Base-by-base conservation (phyloP, 2,797 vertebrate species). In the Pangasius mekongensis region DNA sequence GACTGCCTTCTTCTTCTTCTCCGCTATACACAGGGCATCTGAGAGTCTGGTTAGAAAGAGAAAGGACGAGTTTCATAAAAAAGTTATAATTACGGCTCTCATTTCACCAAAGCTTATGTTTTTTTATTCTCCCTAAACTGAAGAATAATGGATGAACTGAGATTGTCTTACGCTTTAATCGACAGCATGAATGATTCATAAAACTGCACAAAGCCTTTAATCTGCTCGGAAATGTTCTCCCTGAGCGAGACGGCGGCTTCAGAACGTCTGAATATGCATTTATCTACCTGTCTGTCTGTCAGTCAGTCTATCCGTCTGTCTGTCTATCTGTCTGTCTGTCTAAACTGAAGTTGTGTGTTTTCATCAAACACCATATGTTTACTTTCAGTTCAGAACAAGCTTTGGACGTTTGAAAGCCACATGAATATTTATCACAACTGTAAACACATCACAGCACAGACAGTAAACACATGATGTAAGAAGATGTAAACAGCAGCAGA, bases 171-270 rank as follows among this genome's bases (percentile, higher is more conserved):
- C 43, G 56, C 36, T 43, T 1, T 64, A 64, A 83, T 83, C 36
- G 33, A 83, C 80, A 47, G 1, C 56, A 83, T 83, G 80, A 83
- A 62, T 83, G 58, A 64, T 83, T 64, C 80, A 83, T 83, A 43
- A 83, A 81, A 64, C 80, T 43, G 56, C 56, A 82, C 33, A 27
- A 82, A 82, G 33, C 58, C 80, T 83, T 83, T 83, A 47, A 60
- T 82, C 56, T 0, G 10, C 80, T 62, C 2, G 0, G 49, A 60
- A 39, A 60, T 8, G 22, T 24, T 14, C 58, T 82, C 3, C 16
- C 10, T 18, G 43, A 67, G 13, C 0, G 62, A 69, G 27, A 43
- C 80, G 3, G 20, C 77, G 2, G 52, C n/a, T 54, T 52, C 49
- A 33, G 3, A 10, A 56, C 52, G 0, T 62, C 80, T 62, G 33